These are phyloP conservation scores for Trinectes maculatus DNA, from an alignment of 2,113 vertebrate species.

Conservation along the genomic window DNA sequence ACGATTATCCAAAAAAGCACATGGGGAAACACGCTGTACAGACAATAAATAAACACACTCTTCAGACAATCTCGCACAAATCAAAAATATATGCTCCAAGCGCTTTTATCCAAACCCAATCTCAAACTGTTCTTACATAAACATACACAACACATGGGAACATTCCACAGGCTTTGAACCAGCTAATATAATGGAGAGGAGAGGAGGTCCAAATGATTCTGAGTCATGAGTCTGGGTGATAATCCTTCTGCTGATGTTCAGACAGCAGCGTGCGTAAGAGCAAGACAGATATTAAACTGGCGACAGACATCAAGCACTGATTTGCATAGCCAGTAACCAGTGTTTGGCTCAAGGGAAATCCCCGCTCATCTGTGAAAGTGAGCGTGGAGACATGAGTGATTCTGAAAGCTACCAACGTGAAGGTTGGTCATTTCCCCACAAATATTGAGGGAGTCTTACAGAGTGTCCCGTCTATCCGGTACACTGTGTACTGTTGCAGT, in stretches of 20 bases:
- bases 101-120: slow-evolving; percentile 24
- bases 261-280: slow-evolving; percentile 42
- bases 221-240: slow-evolving; percentile 40
- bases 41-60: slow-evolving; percentile 60
- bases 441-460: background rate
- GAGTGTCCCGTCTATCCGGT: background rate
- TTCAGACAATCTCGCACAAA: slow-evolving; percentile 31
- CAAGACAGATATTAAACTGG: slow-evolving; percentile 37
- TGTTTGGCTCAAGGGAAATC: slow-evolving; percentile 27
- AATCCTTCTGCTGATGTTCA: slow-evolving; percentile 62
- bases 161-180: slow-evolving; percentile 5
- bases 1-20: slow-evolving; percentile 55
- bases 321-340: slow-evolving; percentile 35
- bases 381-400: background rate
- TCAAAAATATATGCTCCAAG: slow-evolving; percentile 37
- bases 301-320: slow-evolving; percentile 26
- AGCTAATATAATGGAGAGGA: background rate
- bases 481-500: background rate
- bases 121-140: slow-evolving; percentile 27
- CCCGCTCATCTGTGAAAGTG: background rate
- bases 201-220: slow-evolving; percentile 1
- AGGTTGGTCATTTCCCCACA: background rate
- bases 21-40: slow-evolving; percentile 43
- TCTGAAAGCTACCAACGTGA: slow-evolving; percentile 1
- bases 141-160: slow-evolving; percentile 22